Base-by-base conservation (phyloP, 2,113 vertebrate genomes). In the Heterotis niloticus region DNA sequence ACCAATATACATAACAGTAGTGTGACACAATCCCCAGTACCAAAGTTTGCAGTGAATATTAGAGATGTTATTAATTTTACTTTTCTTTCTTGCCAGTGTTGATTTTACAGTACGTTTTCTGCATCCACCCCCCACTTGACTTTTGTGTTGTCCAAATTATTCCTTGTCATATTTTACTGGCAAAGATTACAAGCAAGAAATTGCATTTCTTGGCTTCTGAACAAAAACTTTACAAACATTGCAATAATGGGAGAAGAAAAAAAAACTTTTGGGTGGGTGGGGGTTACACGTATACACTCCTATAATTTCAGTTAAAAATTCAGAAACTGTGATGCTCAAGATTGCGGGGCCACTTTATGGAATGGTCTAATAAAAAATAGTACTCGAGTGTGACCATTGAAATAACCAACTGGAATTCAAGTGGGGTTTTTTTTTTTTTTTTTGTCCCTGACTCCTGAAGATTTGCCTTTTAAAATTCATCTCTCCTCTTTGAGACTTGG, bases 401-500 rank as follows among this genome's bases (percentile, higher is more conserved):
- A 44, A 44, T 44, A 51, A 44, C 34, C 11, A 5, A 52, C 69
- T 70, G 69, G n/a, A n/a, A 14, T 24, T 24, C 7, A 10, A n/a
- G n/a, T 23, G 24, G 54, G n/a, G 20, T n/a, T 24, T n/a, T 72
- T 52, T n/a, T 66, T 66, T 80, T 87, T 82, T 62, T 64, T 84
- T 85, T 85, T 88, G 1, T 3, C 13, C 18, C 29, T 54, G 18
- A 5, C 51, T 72, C 51, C 51, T 5, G n/a, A 52, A 51, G 23
- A 0, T 57, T 74, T 24, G 28, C 23, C 54, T 59, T 26, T 5
- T 57, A 74, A 26, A 17, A 28, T 57, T 26, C 9, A 34, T 34
- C 62, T 2, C 88, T 91, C 88, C 90, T 84, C 88, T 87, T 88
- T 90, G 87, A 89, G 85, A 89, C 83, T 89, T 87, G 87, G 88